Percentiles rank a stretch among this genome's conserved stretches.
Conservation (phyloP, 2,797 vertebrate species). For the Rhynchotus rufescens region DNA sequence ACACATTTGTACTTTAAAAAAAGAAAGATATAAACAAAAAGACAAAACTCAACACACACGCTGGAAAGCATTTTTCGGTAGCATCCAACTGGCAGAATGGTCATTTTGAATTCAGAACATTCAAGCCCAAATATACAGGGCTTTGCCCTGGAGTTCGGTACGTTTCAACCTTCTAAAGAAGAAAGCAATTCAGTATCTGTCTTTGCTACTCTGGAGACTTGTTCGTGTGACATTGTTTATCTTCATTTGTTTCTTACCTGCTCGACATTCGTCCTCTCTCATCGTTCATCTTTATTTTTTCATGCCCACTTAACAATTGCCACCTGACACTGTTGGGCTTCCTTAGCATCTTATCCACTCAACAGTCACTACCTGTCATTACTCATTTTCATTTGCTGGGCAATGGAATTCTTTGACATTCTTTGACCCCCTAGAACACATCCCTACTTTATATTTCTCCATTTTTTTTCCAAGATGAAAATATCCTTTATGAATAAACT, state of each 20-base stretch:
- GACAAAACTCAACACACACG: no score
- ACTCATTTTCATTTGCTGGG: not conserved
- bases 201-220: not conserved
- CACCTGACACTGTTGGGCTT: not conserved
- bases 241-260: slow-evolving; percentile 8
- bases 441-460: not conserved
- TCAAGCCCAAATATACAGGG: not conserved
- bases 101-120: not conserved
- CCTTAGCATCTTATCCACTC: not conserved
- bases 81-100: not conserved
- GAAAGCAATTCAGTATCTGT: not conserved
- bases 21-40: not conserved
- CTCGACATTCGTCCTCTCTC: not conserved
- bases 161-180: not conserved
- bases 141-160: not conserved
- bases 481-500: not conserved
- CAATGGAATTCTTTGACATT: not conserved
- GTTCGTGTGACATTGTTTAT: not conserved
- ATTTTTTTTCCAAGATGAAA: not conserved
- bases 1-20: not conserved
- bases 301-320: not conserved
- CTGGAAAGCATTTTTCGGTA: not conserved
- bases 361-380: not conserved
- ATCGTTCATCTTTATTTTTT: not conserved
- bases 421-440: not conserved